Evolutionary conservation across 1,140 invertebrate genomes (phyloP).

Genomic region (Drosophila novamexicana): DNA sequence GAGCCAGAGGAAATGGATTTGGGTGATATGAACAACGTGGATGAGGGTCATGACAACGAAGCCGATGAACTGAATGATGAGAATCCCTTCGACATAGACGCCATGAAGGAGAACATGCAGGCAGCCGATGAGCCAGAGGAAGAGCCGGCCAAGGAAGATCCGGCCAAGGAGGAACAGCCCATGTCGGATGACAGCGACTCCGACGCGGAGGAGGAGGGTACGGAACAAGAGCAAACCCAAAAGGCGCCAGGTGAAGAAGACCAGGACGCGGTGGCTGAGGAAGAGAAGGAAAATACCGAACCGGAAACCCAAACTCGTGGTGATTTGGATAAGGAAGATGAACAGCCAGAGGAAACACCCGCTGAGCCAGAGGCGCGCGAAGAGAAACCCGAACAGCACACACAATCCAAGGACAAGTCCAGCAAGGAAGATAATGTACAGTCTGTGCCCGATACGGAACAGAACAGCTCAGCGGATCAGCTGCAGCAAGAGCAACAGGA

Average conservation of each 20-base stretch:
- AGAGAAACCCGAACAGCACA: conserved; percentile 86
- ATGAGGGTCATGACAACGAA: conserved; percentile 89
- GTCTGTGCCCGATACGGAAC: conserved; percentile 85
- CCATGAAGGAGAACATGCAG: conserved; percentile 88
- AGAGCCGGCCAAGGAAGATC: conserved; percentile 84
- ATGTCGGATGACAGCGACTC: conserved; percentile 84
- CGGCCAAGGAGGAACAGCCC: conserved; percentile 85
- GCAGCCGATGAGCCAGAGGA: conserved; percentile 84
- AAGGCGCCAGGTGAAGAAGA: conserved; percentile 85
- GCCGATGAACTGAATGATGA: conserved; percentile 87
- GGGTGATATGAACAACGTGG: conserved; percentile 93
- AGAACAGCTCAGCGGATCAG: conserved; percentile 78
- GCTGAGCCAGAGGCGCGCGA: conserved; percentile 69
- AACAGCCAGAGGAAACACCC: conserved; percentile 71
- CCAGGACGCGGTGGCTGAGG: conserved; percentile 84
- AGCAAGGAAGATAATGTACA: conserved; percentile 86
- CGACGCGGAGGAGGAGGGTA: conserved; percentile 74
- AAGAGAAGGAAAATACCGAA: conserved; percentile 85
- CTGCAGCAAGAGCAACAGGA: conserved; percentile 68
- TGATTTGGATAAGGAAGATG: conserved; percentile 50
- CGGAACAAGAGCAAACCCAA: conserved; percentile 78
- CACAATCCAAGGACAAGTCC: conserved; percentile 88
- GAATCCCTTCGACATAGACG: conserved; percentile 93
- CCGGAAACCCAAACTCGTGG: conserved; percentile 69
- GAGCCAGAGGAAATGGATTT: conserved; percentile 94